Percentiles rank a stretch among this genome's conserved stretches.
phyloP scores from a whole-genome alignment of 2,888 invertebrate species.

The Alcis repandata region DNA sequence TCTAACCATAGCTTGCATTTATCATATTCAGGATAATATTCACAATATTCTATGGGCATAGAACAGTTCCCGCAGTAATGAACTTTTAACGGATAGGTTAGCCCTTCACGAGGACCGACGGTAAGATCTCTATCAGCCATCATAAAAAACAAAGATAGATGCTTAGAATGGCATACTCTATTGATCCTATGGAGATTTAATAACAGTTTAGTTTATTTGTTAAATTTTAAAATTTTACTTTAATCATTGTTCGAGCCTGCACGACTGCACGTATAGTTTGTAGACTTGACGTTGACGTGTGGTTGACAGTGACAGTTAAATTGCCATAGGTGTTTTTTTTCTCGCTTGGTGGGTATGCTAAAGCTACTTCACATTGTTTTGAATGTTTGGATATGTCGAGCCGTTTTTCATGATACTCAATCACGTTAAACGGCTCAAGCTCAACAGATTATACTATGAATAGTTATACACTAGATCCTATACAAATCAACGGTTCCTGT shows the following conservation, averaged over 20 bases:
- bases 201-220: background rate
- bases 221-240: constrained; percentile 23
- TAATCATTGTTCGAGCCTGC: constrained; percentile 28
- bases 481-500: too few species aligned
- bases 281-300: background rate
- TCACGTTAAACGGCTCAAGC: too few species aligned
- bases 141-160: constrained; percentile 46
- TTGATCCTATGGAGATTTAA: constrained; percentile 34
- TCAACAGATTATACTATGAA: too few species aligned
- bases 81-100: constrained; percentile 93
- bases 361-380: too few species aligned
- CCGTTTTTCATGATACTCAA: too few species aligned
- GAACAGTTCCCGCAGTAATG: constrained; percentile 97
- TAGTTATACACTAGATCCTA: too few species aligned
- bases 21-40: constrained; percentile 98
- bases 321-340: background rate
- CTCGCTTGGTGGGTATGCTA: background rate
- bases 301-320: background rate
- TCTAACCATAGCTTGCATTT: constrained; percentile 99
- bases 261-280: background rate
- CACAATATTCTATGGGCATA: constrained; percentile 99
- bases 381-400: too few species aligned
- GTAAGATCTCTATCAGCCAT: constrained; percentile 88
- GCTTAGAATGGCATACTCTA: constrained; percentile 53
- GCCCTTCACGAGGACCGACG: constrained; percentile 90